These are phyloP conservation scores for Pogona vitticeps DNA, from an alignment of 2,113 vertebrate species.

Conservation along the genomic window DNA sequence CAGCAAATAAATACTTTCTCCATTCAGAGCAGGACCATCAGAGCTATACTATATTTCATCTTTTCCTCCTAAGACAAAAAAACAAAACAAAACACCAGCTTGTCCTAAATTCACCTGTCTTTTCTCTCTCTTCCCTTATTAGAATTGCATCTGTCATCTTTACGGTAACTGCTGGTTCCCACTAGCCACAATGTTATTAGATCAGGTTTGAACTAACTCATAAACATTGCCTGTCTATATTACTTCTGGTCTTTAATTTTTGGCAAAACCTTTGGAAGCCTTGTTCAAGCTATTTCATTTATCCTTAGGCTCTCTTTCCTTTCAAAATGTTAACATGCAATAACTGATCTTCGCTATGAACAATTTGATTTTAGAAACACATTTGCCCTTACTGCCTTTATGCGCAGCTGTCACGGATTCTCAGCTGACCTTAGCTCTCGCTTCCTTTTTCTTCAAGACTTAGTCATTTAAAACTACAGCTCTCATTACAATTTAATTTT, in stretches of 20 bases:
- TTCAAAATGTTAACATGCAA: not conserved
- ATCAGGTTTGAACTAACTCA: not conserved
- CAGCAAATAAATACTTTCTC: not conserved
- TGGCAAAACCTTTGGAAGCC: not conserved
- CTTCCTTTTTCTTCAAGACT: constrained; percentile 35
- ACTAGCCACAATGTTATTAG: not conserved
- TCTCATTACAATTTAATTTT: constrained; percentile 39
- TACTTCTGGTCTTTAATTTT: not conserved
- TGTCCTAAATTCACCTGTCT: not conserved
- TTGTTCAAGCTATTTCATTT: not conserved
- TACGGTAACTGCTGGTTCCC: not conserved
- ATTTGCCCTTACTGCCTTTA: constrained; percentile 29
- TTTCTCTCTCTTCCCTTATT: not conserved
- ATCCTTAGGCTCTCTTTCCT: not conserved
- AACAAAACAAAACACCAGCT: not conserved
- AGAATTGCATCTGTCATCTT: not conserved
- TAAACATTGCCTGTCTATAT: not conserved
- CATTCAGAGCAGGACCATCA: not conserved
- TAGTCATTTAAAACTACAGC: constrained; percentile 45
- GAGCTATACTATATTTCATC: not conserved
- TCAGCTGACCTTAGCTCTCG: not conserved
- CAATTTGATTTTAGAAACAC: not conserved
- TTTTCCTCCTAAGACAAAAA: not conserved
- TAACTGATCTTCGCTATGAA: not conserved
- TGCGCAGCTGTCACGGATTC: constrained; percentile 21